Base-by-base conservation (phyloP, 2,797 vertebrate species). In the Pogonophryne albipinna region DNA sequence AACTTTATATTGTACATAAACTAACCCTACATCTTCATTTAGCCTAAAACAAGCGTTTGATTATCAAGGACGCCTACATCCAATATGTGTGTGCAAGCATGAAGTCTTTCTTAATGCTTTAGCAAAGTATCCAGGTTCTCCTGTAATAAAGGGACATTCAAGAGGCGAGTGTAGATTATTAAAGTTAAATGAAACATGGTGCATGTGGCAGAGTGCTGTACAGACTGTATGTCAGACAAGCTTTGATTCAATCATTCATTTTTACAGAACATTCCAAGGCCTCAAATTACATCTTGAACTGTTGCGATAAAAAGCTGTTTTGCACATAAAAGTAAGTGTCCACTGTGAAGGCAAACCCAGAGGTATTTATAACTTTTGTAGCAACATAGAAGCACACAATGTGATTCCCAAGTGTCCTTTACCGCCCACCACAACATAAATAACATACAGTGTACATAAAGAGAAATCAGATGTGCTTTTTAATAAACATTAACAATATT, bases 221-320 rank as follows among this genome's bases (percentile, higher is more conserved):
- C 71, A 79, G 75, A 86, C 78, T 63, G 45, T 27, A 65, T 9
- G 52, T 78, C 66, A 81, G 75, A 79, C 66, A 80, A 80, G 51
- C 62, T 71, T 52, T 71, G 56, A 81, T 65, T 85, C 15, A 63
- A 71, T 68, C 61, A 78, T 75, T 34, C 55, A 57, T 38, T 38
- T 38, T 38, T 77, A 61, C 63, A 78, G 78, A 75, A 84, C 78
- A 85, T 79, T 75, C 87, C 80, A 92, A 92, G 90, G 89, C 89
- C 86, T 89, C 84, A 6, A 66, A 74, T 62, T 85, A 76, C 87
- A 74, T 87, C 64, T 56, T 76, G 60, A 78, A 82, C 68, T 75
- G 73, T 52, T 78, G 44, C 63, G 49, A 81, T 57, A 78, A 38
- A 83, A 78, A 83, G 58, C 52, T 13, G 51, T 81, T 84, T 83